Base-by-base conservation (phyloP, 2,888 invertebrate genomes). In the Dynastes tityus region DNA sequence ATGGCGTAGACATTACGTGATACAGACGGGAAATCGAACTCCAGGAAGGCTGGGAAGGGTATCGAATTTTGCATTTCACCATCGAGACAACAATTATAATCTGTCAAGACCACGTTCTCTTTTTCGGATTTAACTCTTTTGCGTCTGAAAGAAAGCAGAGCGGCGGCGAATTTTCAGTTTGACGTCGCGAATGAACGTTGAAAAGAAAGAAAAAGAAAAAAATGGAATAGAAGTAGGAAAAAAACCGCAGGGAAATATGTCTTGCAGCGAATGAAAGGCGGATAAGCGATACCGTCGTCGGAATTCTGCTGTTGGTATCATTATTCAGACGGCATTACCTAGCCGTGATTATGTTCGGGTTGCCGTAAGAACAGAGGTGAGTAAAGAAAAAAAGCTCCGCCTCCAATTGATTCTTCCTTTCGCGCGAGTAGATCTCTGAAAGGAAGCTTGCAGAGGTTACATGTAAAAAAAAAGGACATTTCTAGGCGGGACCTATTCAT, bases 81-180 rank as follows among this genome's bases (percentile, higher is more conserved):
- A 16, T 37, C 73, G 73, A 74, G 73, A 74, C 76, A 58, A 76
- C 68, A 76, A 76, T 76, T 76, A 76, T 68, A 76, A 76, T 76
- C 76, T 76, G 76, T 76, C 76, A 76, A 32, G 67, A 76, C 32
- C 76, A 76, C 67, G 58, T 68, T 76, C 64, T 40, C 67, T 67
- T 67, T 22, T 76, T 45, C 45, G 40, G 45, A 74, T 74, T 63
- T 58, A 74, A 74, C 61, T 74, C 73, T 74, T 74, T 61, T 74
- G 61, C 73, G 73, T 61, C 61, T 74, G 61, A 40, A 45, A 58
- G 22, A 45, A 27, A 45, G 29, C 61, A 61, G 61, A 11, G 45
- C 45, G 45, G 9, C 61, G 61, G 16, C 16, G 55, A 27, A 74
- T 61, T 74, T 74, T 74, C 45, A 74, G 61, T 74, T 61, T 22